Percentiles rank a stretch among this genome's conserved stretches.
Conservation (phyloP, 2,888 invertebrate genomes). For the Sarcophaga carnaria region DNA sequence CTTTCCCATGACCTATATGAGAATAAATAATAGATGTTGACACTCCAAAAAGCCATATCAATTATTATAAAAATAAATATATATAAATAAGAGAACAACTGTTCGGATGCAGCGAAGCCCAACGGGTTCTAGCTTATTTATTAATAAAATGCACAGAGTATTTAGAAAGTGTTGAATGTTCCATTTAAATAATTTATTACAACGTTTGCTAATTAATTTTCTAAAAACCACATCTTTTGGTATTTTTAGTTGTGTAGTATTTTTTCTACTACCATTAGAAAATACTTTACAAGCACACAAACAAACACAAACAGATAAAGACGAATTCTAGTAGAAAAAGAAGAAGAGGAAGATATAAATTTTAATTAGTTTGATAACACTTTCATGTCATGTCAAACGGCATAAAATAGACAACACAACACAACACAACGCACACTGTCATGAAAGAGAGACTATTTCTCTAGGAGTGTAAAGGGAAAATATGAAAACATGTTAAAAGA, state of each 20-base stretch:
- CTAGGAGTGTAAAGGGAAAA: background rate
- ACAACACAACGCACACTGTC: background rate
- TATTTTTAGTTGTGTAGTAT: background rate
- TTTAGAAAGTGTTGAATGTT: slow-evolving; percentile 16
- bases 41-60: no score
- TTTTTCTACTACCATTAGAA: background rate
- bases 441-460: no score
- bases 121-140: no score
- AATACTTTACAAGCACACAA: background rate
- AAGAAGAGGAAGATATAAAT: slow-evolving; percentile 21
- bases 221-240: slow-evolving; percentile 30
- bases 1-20: no score
- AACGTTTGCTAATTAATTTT: slow-evolving; percentile 50
- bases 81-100: no score
- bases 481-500: background rate
- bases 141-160: background rate
- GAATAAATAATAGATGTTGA: no score
- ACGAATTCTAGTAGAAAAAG: no score
- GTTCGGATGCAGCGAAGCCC: no score
- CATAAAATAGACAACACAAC: slow-evolving; percentile 15
- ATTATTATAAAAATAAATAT: no score
- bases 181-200: slow-evolving; percentile 45
- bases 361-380: slow-evolving; percentile 45
- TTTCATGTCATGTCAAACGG: background rate
- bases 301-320: background rate